Percentiles rank a stretch among this genome's conserved stretches.
These are phyloP conservation scores for Cheiracanthium punctorium DNA, from an alignment of 2,888 invertebrate genomes.

Conservation along the genomic window DNA sequence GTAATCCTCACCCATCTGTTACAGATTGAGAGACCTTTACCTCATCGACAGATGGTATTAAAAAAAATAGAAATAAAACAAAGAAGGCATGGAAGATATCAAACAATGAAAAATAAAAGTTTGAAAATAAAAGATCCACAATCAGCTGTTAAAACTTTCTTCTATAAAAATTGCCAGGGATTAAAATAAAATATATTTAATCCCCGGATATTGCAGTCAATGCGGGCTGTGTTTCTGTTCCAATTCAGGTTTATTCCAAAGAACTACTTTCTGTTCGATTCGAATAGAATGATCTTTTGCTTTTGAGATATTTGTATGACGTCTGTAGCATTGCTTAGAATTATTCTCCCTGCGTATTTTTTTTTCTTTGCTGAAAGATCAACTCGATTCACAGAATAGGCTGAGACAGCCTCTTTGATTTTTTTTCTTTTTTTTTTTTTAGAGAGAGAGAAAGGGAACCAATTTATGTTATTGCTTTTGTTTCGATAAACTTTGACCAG, in stretches of 20 bases:
- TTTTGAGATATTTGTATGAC: neutral
- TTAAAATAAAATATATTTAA: conserved; percentile 1
- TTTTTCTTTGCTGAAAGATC: neutral
- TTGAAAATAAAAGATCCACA: neutral
- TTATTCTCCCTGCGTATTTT: neutral
- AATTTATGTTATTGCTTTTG: conserved; percentile 14
- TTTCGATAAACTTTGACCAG: conserved; percentile 13
- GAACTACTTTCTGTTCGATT: neutral
- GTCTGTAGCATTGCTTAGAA: neutral
- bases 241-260: neutral
- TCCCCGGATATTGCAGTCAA: conserved; percentile 6
- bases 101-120: neutral
- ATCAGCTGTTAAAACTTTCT: conserved; percentile 12
- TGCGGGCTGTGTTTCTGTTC: neutral
- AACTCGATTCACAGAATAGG: neutral
- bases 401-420: neutral
- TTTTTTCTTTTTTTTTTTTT: neutral
- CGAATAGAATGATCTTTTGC: neutral
- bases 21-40: conserved; percentile 1
- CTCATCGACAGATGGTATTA: conserved; percentile 1
- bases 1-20: neutral
- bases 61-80: neutral
- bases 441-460: neutral
- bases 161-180: neutral
- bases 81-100: neutral